A percentile compares a stretch with the other conserved stretches of the same genome.
Conservation (phyloP, 23 tunicate species). For the Styela clava region DNA sequence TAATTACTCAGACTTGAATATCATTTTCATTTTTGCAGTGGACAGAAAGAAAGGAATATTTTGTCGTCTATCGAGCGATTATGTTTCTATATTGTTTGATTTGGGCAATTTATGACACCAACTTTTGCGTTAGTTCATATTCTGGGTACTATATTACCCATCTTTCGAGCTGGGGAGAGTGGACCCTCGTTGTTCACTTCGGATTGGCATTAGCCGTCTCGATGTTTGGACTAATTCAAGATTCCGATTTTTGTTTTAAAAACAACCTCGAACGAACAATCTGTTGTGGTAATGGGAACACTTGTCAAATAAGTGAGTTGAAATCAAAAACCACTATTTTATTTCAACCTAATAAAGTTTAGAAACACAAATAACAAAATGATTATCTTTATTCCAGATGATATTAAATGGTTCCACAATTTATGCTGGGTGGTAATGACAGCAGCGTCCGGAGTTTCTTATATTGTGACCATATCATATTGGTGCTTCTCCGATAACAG, state of each 20-base stretch:
- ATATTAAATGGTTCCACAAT: constrained; percentile 55
- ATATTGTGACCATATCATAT: constrained; percentile 35
- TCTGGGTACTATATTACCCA: constrained; percentile 31
- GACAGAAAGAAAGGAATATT: constrained; percentile 27
- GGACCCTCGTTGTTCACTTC: constrained; percentile 60
- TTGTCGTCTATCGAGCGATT: constrained; percentile 37
- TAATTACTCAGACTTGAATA: too few species aligned
- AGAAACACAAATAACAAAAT: too few species aligned
- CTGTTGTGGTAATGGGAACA: background rate
- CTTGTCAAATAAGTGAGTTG: background rate
- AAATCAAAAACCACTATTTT: background rate
- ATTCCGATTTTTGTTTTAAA: background rate
- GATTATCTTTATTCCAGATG: constrained; percentile 37
- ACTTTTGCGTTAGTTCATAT: constrained; percentile 11
- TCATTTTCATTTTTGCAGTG: constrained; percentile 53
- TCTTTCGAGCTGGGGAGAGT: constrained; percentile 81
- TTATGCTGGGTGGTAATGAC: constrained; percentile 46
- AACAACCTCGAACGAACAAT: background rate
- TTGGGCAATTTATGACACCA: constrained; percentile 46
- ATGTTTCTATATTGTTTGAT: constrained; percentile 49
- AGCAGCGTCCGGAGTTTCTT: constrained; percentile 22
- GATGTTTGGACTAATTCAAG: constrained; percentile 22
- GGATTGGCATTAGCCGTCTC: constrained; percentile 28
- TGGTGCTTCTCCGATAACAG: constrained; percentile 35
- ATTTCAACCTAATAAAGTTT: background rate